Evolutionary conservation across 1,140 invertebrate genomes (phyloP).

Genomic region (Aphelenchoides besseyi): DNA sequence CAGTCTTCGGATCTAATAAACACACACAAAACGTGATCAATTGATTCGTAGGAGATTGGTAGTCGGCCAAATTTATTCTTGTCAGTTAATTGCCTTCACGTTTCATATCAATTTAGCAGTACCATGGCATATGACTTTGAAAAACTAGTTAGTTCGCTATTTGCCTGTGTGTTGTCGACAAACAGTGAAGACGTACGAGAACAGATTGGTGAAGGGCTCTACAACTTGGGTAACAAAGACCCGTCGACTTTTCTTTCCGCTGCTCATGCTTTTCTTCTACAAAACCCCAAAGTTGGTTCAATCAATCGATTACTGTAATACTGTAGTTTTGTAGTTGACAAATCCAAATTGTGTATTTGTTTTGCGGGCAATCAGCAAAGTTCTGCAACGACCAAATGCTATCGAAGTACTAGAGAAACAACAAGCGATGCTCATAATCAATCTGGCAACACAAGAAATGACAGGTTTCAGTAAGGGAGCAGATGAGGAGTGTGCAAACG

Average conservation of each 20-base stretch:
- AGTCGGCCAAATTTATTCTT: no score
- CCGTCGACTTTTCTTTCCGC: constrained; percentile 42
- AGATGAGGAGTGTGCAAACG: constrained; percentile 56
- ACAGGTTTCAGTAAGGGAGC: constrained; percentile 44
- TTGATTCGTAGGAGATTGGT: no score
- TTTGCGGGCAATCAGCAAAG: constrained; percentile 33
- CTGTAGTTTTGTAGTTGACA: constrained; percentile 35
- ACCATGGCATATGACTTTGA: not conserved
- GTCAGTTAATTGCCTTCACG: no score
- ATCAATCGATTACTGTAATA: constrained; percentile 20
- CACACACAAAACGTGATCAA: not conserved
- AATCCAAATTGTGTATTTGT: constrained; percentile 45
- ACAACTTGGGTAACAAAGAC: constrained; percentile 40
- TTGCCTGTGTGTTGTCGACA: constrained; percentile 41
- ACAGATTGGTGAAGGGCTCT: constrained; percentile 35
- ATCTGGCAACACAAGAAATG: constrained; percentile 62
- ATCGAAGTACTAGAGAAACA: constrained; percentile 56
- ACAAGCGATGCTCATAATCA: constrained; percentile 57
- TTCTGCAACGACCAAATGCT: constrained; percentile 34
- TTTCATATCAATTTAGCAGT: no score
- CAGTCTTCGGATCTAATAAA: not conserved
- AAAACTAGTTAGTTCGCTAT: constrained; percentile 45
- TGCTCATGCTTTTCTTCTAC: constrained; percentile 48
- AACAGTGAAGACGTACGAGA: constrained; percentile 34
- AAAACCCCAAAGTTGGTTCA: constrained; percentile 38